Base-by-base conservation (phyloP, 2,113 vertebrate species). In the Chascanopsetta lugubris region DNA sequence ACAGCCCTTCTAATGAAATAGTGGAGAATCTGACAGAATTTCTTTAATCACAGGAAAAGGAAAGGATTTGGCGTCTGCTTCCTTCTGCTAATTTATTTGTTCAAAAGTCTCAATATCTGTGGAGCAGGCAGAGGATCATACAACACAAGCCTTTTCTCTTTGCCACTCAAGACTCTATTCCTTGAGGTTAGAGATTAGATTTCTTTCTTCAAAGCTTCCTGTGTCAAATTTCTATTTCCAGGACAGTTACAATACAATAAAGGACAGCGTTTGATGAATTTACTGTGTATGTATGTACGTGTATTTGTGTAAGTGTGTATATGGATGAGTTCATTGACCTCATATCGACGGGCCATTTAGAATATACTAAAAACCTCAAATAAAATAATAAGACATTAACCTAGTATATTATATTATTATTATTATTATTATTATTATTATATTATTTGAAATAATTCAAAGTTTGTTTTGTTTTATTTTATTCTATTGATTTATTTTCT, bases 21-120 rank as follows among this genome's bases (percentile, higher is more conserved):
- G 55, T 24, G 15, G 26, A 48, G 56, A 82, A 82, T 81, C 72
- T 64, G 60, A 80, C 77, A 61, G 63, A 79, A 69, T 77, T 69
- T 79, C 58, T 72, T 82, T 83, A 79, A 85, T 84, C 82, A 78
- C 80, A 88, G n/a, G n/a, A n/a, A n/a, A 80, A 83, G 84, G 63
- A 42, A 75, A 69, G 74, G 79, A 82, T 84, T 85, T 87, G 55
- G 65, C 61, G 49, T 67, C 77, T 65, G 57, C 80, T 64, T 83
- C 79, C 54, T 59, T 65, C 68, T 66, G 63, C 75, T 88, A 84
- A 89, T 83, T 88, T 88, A 82, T 89, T 86, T 72, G 82, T 83
- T 88, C 80, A 82, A 79, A 80, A 87, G 70, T 86, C 81, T 72
- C 85, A 82, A 86, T 85, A 82, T 85, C 66, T 72, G 63, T 61